These are phyloP conservation scores for Lampris incognitus DNA, from an alignment of 2,113 vertebrate genomes.

Conservation along the genomic window DNA sequence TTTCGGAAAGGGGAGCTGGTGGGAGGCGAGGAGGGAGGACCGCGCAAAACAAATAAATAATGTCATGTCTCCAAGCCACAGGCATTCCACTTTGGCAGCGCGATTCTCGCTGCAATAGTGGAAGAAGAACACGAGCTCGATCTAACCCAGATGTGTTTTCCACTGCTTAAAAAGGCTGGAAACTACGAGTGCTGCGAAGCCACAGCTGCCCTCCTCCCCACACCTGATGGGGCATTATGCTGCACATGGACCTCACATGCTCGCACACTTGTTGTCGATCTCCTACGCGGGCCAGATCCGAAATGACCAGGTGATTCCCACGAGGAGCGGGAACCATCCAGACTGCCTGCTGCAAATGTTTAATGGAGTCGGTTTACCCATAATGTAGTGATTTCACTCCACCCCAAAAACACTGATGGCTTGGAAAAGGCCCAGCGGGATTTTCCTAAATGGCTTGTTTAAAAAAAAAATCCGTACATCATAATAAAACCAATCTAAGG, in stretches of 20 bases:
- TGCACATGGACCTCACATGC: slow-evolving; percentile 62
- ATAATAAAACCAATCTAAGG: too few relatives aligned
- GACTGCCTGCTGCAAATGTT: slow-evolving; percentile 1
- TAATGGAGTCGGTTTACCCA: neutral
- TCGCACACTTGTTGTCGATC: slow-evolving; percentile 63
- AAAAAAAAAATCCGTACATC: too few relatives aligned
- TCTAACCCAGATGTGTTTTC: slow-evolving; percentile 90
- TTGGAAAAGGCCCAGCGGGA: neutral
- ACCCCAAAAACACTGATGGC: neutral
- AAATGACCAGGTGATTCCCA: slow-evolving; percentile 28
- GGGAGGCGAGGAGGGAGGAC: slow-evolving; percentile 79
- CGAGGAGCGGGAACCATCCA: neutral
- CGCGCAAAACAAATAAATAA: slow-evolving; percentile 91
- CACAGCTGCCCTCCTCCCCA: slow-evolving; percentile 55
- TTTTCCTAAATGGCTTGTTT: neutral
- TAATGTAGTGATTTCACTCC: neutral
- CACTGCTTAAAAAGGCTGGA: slow-evolving; percentile 72
- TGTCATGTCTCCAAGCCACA: slow-evolving; percentile 89
- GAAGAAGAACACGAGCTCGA: slow-evolving; percentile 86
- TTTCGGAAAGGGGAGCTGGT: slow-evolving; percentile 82
- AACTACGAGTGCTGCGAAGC: slow-evolving; percentile 63
- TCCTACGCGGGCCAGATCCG: slow-evolving; percentile 44
- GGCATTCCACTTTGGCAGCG: slow-evolving; percentile 91
- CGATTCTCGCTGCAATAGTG: slow-evolving; percentile 82
- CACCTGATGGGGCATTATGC: slow-evolving; percentile 73